These are phyloP conservation scores for Luehdorfia chinensis DNA, from an alignment of 1,140 invertebrate genomes.

Conservation along the genomic window DNA sequence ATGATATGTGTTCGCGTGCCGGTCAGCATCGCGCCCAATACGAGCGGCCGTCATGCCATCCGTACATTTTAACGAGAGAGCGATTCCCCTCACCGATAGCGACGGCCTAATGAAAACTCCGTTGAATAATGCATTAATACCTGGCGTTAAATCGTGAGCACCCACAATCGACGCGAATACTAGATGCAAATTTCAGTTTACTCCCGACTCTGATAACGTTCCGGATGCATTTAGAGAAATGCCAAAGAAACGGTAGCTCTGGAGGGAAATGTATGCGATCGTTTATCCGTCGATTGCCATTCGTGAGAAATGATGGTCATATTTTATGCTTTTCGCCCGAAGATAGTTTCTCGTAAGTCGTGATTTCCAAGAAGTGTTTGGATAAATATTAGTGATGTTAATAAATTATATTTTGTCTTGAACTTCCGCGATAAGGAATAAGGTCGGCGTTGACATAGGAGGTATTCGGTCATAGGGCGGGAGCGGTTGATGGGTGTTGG, in stretches of 20 bases:
- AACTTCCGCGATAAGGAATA: constrained; percentile 9
- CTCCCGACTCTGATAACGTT: constrained; percentile 62
- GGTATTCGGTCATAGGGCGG: constrained; percentile 11
- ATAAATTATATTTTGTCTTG: constrained; percentile 2
- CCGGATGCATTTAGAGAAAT: constrained; percentile 59
- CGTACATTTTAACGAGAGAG: constrained; percentile 73
- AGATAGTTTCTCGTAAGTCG: constrained; percentile 12
- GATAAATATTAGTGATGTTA: neutral
- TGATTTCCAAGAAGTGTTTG: neutral
- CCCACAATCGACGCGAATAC: constrained; percentile 67
- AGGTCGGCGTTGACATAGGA: constrained; percentile 6
- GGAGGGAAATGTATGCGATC: constrained; percentile 39
- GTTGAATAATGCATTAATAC: constrained; percentile 77
- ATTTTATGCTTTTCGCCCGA: constrained; percentile 32
- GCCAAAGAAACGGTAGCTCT: constrained; percentile 31
- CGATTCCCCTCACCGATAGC: constrained; percentile 66
- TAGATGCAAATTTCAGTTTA: constrained; percentile 71
- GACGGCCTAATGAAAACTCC: constrained; percentile 72
- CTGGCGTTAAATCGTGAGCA: constrained; percentile 75
- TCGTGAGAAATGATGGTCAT: constrained; percentile 29
- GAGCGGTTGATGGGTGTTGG: constrained; percentile 26
- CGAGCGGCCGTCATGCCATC: constrained; percentile 72
- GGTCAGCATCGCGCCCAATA: constrained; percentile 46
- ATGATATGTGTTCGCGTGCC: constrained; percentile 49
- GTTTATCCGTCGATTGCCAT: constrained; percentile 21